Evolutionary conservation across 2,888 invertebrate genomes (phyloP).

Genomic region (Buathra laborator): DNA sequence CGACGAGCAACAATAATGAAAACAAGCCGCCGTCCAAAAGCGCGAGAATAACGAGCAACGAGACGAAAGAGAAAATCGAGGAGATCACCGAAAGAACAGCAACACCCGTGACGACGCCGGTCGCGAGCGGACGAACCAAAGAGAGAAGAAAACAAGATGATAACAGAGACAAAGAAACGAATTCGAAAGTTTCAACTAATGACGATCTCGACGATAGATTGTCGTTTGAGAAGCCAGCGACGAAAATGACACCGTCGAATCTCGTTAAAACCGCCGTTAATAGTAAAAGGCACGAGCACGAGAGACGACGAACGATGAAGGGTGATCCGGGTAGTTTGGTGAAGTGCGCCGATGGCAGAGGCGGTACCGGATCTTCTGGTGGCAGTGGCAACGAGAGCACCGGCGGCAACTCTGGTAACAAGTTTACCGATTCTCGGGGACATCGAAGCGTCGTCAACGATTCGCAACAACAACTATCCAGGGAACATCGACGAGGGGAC

Average conservation of each 20-base stretch:
- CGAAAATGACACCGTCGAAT: conserved; percentile 87
- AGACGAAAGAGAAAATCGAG: conserved; percentile 59
- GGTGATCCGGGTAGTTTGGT: conserved; percentile 83
- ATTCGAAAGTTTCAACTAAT: conserved; percentile 54
- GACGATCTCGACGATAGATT: conserved; percentile 67
- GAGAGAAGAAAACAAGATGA: conserved; percentile 67
- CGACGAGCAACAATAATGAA: conserved; percentile 54
- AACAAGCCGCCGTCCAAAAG: conserved; percentile 62
- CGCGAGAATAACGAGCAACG: conserved; percentile 57
- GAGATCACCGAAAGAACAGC: conserved; percentile 5
- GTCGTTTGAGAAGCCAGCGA: conserved; percentile 75
- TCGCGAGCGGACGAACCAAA: conserved; percentile 56
- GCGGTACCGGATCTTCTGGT: conserved; percentile 57
- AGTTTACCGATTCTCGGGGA: neutral
- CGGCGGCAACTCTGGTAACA: conserved; percentile 46
- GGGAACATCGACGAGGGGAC: conserved; percentile 11
- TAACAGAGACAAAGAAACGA: conserved; percentile 43
- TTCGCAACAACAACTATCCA: conserved; percentile 37
- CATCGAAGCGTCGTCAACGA: conserved; percentile 42
- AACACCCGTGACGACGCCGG: neutral
- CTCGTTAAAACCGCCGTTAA: conserved; percentile 89
- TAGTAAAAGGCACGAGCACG: conserved; percentile 87
- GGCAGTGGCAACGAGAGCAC: conserved; percentile 54
- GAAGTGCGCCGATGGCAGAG: conserved; percentile 82
- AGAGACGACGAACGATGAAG: conserved; percentile 86